Evolutionary conservation across 2,113 vertebrate genomes (phyloP).

Genomic region (Oceanodroma tethys): DNA sequence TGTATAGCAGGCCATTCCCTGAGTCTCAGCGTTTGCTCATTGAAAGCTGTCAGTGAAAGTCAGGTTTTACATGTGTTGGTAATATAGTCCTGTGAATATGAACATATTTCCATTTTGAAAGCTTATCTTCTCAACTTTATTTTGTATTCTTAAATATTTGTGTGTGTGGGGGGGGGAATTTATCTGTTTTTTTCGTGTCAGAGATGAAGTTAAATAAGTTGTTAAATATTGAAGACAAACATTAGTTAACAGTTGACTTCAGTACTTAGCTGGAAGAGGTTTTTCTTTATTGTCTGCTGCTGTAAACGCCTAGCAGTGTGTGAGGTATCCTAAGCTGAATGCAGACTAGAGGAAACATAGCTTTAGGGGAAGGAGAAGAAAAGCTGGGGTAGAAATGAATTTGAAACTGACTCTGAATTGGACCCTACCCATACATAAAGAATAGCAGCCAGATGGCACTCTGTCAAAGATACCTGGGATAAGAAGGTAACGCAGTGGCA

Average conservation of each 20-base stretch:
- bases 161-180: rapidly evolving
- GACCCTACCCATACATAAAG: background rate
- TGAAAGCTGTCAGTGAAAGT: background rate
- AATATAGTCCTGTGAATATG: background rate
- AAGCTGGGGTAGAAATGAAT: background rate
- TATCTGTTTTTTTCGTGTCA: background rate
- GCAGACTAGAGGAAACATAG: background rate
- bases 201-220: background rate
- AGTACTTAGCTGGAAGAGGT: background rate
- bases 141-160: background rate
- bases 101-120: background rate
- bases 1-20: background rate
- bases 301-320: background rate
- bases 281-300: background rate
- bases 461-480: background rate
- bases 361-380: background rate
- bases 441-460: background rate
- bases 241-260: background rate
- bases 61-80: background rate
- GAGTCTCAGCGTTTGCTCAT: background rate
- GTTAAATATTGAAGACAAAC: background rate
- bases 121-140: background rate
- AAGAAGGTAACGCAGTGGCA: background rate
- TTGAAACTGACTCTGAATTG: background rate
- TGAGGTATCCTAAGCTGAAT: background rate